Conservation (phyloP, 2,797 vertebrate genomes). For the Sebastes cheni region DNA sequence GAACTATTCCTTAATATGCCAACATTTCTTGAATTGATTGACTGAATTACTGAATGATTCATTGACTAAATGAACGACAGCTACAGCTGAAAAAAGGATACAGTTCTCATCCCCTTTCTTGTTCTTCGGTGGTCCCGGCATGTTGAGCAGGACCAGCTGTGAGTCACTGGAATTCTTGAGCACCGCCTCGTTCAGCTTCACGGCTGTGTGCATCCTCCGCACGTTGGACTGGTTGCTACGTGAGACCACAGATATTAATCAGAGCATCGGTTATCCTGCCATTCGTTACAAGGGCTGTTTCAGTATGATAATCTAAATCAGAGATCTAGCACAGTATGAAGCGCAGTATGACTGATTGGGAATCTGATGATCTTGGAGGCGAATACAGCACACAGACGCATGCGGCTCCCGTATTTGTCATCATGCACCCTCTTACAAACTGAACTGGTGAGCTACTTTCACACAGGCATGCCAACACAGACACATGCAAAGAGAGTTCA, state of each 20-base stretch:
- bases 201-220: constrained; percentile 89
- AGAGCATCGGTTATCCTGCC: neutral
- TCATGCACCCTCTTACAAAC: constrained; percentile 11
- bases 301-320: neutral
- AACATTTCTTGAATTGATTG: neutral
- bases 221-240: constrained; percentile 93
- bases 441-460: neutral
- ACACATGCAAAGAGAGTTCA: constrained; percentile 8
- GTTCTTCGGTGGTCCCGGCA: constrained; percentile 95
- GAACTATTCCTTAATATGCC: neutral
- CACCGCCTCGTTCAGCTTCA: constrained; percentile 87
- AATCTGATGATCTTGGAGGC: neutral
- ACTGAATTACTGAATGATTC: neutral
- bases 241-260: constrained; percentile 9
- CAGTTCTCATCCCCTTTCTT: constrained; percentile 95
- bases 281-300: neutral
- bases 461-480: neutral
- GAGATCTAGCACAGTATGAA: neutral
- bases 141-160: constrained; percentile 93
- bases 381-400: neutral
- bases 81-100: constrained; percentile 85
- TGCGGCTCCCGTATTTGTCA: neutral
- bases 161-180: constrained; percentile 89
- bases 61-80: neutral
- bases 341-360: neutral